Evolutionary conservation across 2,113 vertebrate species (phyloP), one percentile per base, ranked within the genome.

Genomic region (Poicephalus meyeri): DNA sequence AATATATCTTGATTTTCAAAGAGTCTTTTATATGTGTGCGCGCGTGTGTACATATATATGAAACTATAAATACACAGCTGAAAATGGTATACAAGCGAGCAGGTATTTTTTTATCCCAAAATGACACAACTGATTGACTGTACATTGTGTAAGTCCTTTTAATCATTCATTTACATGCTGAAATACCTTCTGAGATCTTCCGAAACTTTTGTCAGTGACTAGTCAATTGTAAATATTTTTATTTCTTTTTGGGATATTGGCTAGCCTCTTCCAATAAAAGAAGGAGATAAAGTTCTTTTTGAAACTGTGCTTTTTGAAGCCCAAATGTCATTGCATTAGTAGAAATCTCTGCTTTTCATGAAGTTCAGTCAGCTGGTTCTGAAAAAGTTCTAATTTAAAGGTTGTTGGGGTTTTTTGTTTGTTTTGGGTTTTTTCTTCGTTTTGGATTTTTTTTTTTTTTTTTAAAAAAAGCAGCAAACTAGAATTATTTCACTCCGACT

Each of bases 51-150:
- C 83, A 80, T 47, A 83, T 52, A 91, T 78, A 80, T 91, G 89
- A 88, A 77, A 94, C 94, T 97, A 96, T 93, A 98, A 98, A 98
- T 95, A 98, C 97, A 98, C 97, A 98, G 96, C 94, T 97, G 97
- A 98, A 98, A 97, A 97, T 97, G 70, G 91, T 95, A 97, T 97
- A 97, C 96, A 98, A 97, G 91, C 95, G 97, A 97, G 95, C 97
- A 98, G 97, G 78, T 97, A 97, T 98, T 98, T 98, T 98, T 98
- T 95, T 97, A 95, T 96, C 77, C 64, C 73, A 53, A 86, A 94
- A 91, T 96, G 78, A 95, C 80, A 84, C 76, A 95, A 77, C 70
- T 53, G 66, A 83, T 96, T 93, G 91, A 96, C 90, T 97, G 88
- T 98, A 86, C 56, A 37, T 97, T 91, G 66, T 93, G 37, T 47